Base-by-base conservation (phyloP, 1,140 invertebrate genomes). In the Sarcophaga peregrina region DNA sequence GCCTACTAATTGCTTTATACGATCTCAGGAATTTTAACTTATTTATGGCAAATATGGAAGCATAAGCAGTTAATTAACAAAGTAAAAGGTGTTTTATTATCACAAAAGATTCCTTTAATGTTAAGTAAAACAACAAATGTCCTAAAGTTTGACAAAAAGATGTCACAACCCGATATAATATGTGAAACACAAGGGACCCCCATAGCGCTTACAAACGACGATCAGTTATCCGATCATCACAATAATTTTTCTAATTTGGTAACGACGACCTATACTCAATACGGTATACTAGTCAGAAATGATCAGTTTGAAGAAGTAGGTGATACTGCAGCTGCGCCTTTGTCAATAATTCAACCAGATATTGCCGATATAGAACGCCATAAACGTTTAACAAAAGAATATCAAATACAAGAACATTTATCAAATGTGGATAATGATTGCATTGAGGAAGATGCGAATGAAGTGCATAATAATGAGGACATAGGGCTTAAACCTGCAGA, bases 111-210 rank as follows among this genome's bases (percentile, higher is more conserved):
- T 37, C 25, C 25, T 37, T 37, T 37, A 25, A 20, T 68, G 62
- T 68, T 68, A 9, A 20, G 10, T 68, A 17, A 68, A 68, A 68
- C n/a, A 8, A 20, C 62, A 68, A 68, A 68, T 9, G 7, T 20
- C n/a, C 20, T 17, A 8, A 68, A 58, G 15, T 58, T 58, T 58
- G n/a, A 25, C n/a, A 68, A 68, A 68, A 83, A 45, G 8, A 81
- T 83, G 58, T 83, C 83, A 45, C 78, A 80, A 54, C 73, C 81
- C n/a, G 92, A 92, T 90, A 93, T 93, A 81, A 93, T 93, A 92
- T 93, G 92, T 85, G 92, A 93, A 88, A 92, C 93, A 85, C 92
- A 93, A 90, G 92, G 93, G 80, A 91, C 89, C 48, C 91, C 91
- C 82, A 85, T 87, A 74, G 91, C 92, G 85, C 90, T 90, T 8